phyloP scores from a whole-genome alignment of 2,797 vertebrate genomes.

The Vultur gryphus region DNA sequence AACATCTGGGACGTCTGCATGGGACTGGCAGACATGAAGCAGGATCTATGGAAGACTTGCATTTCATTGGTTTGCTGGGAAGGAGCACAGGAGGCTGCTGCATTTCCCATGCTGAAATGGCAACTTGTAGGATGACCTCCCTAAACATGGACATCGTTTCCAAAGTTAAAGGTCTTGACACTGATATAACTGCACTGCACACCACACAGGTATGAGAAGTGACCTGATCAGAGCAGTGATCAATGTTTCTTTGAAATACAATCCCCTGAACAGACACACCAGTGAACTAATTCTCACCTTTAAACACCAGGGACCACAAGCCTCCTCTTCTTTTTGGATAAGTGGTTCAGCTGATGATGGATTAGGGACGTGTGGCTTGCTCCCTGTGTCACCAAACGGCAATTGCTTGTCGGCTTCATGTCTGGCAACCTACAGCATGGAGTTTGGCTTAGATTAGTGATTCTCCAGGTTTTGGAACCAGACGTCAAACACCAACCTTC shows the following conservation, averaged over 20 bases:
- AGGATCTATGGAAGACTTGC: background rate
- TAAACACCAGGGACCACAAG: constrained; percentile 74
- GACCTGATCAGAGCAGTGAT: background rate
- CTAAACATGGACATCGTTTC: background rate
- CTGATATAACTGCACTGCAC: background rate
- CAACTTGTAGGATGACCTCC: background rate
- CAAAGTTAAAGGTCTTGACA: background rate
- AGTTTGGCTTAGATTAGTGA: background rate
- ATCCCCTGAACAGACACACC: too few species aligned
- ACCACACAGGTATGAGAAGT: background rate
- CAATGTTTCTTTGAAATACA: background rate
- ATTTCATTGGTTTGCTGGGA: background rate
- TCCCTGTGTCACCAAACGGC: background rate
- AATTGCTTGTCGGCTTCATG: background rate
- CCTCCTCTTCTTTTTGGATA: constrained; percentile 67
- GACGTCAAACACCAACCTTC: background rate
- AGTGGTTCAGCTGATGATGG: background rate
- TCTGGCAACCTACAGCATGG: background rate
- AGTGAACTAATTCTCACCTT: constrained; percentile 67
- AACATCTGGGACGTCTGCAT: background rate
- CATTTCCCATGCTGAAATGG: background rate
- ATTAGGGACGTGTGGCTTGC: background rate
- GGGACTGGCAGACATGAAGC: background rate
- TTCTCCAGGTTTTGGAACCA: background rate
- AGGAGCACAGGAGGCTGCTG: background rate